phyloP scores from a whole-genome alignment of 2,888 invertebrate genomes.

The Cephus spinipes region DNA sequence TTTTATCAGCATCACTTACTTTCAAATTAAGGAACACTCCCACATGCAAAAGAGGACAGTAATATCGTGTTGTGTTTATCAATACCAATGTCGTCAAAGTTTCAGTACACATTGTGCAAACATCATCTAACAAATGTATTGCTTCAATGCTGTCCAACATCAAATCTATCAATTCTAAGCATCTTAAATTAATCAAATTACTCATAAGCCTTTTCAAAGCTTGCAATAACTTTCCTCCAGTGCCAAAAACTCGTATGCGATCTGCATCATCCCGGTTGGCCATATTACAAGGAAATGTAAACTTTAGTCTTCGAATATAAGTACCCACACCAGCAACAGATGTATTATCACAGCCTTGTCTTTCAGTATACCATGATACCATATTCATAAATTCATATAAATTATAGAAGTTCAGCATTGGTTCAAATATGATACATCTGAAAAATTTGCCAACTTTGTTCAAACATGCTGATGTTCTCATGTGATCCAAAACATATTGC shows the following conservation, averaged over 20 bases:
- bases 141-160: constrained; percentile 80
- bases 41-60: constrained; percentile 79
- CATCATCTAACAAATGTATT: constrained; percentile 78
- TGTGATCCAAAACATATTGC: constrained; percentile 82
- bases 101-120: constrained; percentile 75
- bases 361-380: constrained; percentile 79
- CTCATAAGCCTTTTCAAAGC: constrained; percentile 77
- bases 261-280: constrained; percentile 73
- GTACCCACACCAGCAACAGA: constrained; percentile 69
- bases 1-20: constrained; percentile 60
- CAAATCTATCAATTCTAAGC: constrained; percentile 78
- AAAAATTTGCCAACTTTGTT: constrained; percentile 76
- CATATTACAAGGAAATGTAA: constrained; percentile 83
- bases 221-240: constrained; percentile 78
- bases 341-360: constrained; percentile 52
- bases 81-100: constrained; percentile 74
- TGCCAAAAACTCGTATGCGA: constrained; percentile 78
- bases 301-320: constrained; percentile 73
- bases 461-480: constrained; percentile 78
- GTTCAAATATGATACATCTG: constrained; percentile 76
- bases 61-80: constrained; percentile 79
- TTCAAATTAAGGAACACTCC: constrained; percentile 81
- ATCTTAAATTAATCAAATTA: constrained; percentile 74
- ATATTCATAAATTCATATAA: constrained; percentile 87
- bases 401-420: constrained; percentile 83